A percentile compares a stretch with the other conserved stretches of the same genome.
Conservation (phyloP, 2,888 invertebrate species). For the Apoda limacodes region DNA sequence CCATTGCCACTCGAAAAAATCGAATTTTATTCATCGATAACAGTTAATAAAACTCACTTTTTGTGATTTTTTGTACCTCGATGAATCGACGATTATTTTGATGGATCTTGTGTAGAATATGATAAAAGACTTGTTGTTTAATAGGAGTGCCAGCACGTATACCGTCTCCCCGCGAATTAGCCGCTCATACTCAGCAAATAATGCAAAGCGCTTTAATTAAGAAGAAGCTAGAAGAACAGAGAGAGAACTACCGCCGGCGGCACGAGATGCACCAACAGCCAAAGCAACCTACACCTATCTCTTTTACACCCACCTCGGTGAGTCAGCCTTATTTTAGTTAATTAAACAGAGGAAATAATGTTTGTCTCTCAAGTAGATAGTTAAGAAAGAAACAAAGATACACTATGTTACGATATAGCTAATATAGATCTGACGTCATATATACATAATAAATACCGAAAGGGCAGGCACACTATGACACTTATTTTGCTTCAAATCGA, state of each 20-base stretch:
- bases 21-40: no score
- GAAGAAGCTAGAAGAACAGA: slow-evolving; percentile 90
- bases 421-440: no score
- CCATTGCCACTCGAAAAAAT: no score
- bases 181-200: slow-evolving; percentile 87
- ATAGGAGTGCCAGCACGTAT: slow-evolving; percentile 79
- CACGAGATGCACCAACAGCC: slow-evolving; percentile 69
- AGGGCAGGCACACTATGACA: no score
- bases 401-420: not conserved
- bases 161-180: slow-evolving; percentile 86
- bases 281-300: slow-evolving; percentile 72
- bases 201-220: slow-evolving; percentile 89
- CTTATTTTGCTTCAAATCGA: no score
- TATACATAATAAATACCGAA: no score
- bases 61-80: no score
- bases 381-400: not conserved
- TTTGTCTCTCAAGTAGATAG: not conserved
- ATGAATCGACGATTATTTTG: no score
- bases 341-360: no score
- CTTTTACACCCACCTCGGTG: slow-evolving; percentile 93
- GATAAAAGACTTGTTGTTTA: no score
- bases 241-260: slow-evolving; percentile 84
- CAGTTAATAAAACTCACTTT: no score
- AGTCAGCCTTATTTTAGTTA: slow-evolving; percentile 16
- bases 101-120: no score